A percentile compares a stretch with the other conserved stretches of the same genome.
Evolutionary conservation across 2,113 vertebrate genomes (phyloP).

Genomic region (Struthidea cinerea): DNA sequence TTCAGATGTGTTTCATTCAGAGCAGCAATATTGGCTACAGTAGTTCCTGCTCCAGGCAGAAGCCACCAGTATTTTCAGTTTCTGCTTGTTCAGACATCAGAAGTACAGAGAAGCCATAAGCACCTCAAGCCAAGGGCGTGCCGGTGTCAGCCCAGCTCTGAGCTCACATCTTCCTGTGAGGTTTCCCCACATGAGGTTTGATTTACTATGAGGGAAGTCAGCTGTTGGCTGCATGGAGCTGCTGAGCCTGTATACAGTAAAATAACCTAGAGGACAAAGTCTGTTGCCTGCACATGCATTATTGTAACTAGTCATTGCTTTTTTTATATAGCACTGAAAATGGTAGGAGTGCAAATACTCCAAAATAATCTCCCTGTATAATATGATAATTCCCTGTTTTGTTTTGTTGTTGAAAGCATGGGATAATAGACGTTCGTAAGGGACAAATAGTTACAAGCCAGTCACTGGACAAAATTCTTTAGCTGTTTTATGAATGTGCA

Average conservation of each 20-base stretch:
- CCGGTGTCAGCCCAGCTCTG: rapidly evolving
- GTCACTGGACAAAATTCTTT: not conserved
- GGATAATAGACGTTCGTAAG: not conserved
- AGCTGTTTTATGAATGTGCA: not conserved
- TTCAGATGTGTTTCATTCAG: not conserved
- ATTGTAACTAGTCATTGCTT: not conserved
- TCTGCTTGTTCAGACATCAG: not conserved
- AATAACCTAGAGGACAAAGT: not conserved
- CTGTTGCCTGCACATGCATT: not conserved
- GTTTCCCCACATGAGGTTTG: not conserved
- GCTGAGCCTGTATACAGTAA: not conserved
- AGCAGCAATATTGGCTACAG: not conserved
- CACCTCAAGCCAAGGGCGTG: not conserved
- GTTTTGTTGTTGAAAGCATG: not conserved
- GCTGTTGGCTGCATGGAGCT: not conserved
- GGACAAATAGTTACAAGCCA: not conserved
- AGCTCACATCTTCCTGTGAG: not conserved
- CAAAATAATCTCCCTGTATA: not conserved
- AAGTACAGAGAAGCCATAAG: not conserved
- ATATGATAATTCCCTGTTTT: not conserved
- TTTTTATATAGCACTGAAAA: not conserved
- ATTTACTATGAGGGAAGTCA: not conserved
- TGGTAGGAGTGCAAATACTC: not conserved
- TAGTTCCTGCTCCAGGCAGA: not conserved
- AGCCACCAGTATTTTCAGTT: not conserved